Percentiles rank a stretch among this genome's conserved stretches.
These are phyloP conservation scores for rat (Rattus norvegicus) DNA, from an alignment of 2,113 vertebrate species.

Conservation along the genomic window DNA sequence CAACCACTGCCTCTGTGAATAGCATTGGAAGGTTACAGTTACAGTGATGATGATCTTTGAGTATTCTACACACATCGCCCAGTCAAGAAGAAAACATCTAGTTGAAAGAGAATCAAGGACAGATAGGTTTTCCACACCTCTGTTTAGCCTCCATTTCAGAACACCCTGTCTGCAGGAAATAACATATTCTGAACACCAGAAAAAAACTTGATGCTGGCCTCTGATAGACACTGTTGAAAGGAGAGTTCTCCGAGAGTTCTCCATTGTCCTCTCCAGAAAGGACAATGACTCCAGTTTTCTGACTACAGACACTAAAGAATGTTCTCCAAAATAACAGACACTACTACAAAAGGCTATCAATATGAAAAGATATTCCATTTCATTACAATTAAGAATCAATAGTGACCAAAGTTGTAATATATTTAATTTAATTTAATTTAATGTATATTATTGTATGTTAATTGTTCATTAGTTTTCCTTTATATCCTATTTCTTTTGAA, in stretches of 20 bases:
- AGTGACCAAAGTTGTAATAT: background rate
- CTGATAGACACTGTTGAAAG: background rate
- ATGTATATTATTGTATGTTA: background rate
- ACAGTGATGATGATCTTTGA: background rate
- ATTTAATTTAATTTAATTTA: background rate
- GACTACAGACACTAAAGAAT: background rate
- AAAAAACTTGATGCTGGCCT: background rate
- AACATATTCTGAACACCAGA: background rate
- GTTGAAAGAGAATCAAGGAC: background rate
- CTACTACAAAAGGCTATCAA: background rate
- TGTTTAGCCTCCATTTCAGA: background rate
- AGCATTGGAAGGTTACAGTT: background rate
- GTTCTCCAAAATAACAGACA: background rate
- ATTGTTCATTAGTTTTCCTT: background rate
- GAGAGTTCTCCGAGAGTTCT: too few relatives aligned
- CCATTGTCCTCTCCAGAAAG: background rate
- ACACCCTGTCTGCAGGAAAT: background rate
- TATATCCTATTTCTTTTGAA: background rate
- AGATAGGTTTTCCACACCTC: background rate
- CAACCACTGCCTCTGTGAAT: background rate
- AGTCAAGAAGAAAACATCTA: background rate
- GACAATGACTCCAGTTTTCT: too few relatives aligned
- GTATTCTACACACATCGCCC: background rate
- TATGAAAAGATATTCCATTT: too few relatives aligned
- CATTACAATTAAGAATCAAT: background rate